These are phyloP conservation scores for Limnodromus scolopaceus DNA, from an alignment of 2,797 vertebrate species.

Conservation along the genomic window DNA sequence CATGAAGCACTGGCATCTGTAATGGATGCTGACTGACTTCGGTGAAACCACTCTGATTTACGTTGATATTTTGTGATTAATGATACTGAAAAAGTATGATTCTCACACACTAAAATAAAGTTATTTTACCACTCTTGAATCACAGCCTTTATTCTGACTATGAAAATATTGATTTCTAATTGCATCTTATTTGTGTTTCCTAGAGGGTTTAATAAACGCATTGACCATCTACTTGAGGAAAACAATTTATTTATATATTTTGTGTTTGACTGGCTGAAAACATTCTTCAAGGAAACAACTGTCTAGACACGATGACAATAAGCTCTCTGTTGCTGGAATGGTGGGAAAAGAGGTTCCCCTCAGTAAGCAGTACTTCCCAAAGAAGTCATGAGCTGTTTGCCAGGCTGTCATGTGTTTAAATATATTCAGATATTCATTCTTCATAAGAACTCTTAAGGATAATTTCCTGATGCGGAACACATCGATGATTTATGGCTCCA, in stretches of 20 bases:
- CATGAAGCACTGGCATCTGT: background rate
- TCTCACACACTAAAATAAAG: background rate
- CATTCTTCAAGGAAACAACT: constrained; percentile 55
- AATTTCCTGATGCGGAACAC: constrained; percentile 27
- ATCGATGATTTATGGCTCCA: background rate
- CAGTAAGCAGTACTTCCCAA: constrained; percentile 46
- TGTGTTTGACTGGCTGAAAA: constrained; percentile 21
- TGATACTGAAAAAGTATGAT: background rate
- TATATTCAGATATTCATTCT: constrained; percentile 54
- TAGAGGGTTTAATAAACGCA: background rate
- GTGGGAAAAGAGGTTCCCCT: constrained; percentile 19
- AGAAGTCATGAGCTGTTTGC: constrained; percentile 22
- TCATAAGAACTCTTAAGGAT: constrained; percentile 30
- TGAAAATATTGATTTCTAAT: background rate
- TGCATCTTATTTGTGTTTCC: background rate
- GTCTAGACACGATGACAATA: constrained; percentile 57
- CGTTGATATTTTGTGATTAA: background rate
- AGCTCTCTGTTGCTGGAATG: constrained; percentile 50
- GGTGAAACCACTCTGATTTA: background rate
- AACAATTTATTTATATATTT: constrained; percentile 40
- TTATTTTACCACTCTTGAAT: background rate
- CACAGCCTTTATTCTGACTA: background rate
- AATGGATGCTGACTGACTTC: background rate
- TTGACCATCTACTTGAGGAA: background rate
- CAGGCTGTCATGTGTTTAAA: constrained; percentile 55